Evolutionary conservation across 1,140 invertebrate genomes (phyloP).

Genomic region (Zaprionus inermis): DNA sequence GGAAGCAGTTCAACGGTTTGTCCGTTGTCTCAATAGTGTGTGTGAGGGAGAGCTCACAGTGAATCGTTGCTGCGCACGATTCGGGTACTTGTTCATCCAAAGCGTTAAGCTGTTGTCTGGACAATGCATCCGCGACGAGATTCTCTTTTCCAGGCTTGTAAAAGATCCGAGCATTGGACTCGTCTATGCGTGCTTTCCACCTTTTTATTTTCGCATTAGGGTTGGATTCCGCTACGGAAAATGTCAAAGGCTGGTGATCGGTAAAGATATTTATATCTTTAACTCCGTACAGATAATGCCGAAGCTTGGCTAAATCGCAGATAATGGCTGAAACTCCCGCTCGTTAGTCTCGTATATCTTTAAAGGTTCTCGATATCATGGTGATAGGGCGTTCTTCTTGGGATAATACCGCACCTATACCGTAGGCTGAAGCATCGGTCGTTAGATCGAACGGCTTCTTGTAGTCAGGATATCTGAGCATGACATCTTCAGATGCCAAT

Average conservation of each 20-base stretch:
- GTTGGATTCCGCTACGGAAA: too few species aligned
- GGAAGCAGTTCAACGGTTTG: constrained; percentile 20
- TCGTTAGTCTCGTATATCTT: too few species aligned
- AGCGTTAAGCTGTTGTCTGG: constrained; percentile 32
- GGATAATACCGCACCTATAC: neutral
- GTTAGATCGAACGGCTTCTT: neutral
- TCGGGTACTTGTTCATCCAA: neutral
- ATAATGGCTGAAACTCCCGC: too few species aligned
- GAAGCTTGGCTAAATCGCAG: too few species aligned
- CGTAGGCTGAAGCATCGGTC: neutral
- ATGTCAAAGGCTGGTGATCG: too few species aligned
- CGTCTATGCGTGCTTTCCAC: constrained; percentile 30
- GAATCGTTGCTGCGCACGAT: too few species aligned
- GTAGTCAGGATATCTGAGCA: too few species aligned
- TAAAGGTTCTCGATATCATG: neutral
- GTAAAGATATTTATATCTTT: constrained; percentile 20
- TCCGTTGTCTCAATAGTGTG: constrained; percentile 4
- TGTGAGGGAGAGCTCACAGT: neutral
- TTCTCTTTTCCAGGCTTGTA: constrained; percentile 71
- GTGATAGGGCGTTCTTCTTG: too few species aligned
- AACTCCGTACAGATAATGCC: neutral
- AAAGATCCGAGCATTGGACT: constrained; percentile 38
- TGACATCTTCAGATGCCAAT: too few species aligned
- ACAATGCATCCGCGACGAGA: constrained; percentile 58
- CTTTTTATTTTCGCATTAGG: constrained; percentile 31